A percentile compares a stretch with the other conserved stretches of the same genome.
Evolutionary conservation across 2,113 vertebrate species (phyloP).

Genomic region (Lichenostomus cassidix): DNA sequence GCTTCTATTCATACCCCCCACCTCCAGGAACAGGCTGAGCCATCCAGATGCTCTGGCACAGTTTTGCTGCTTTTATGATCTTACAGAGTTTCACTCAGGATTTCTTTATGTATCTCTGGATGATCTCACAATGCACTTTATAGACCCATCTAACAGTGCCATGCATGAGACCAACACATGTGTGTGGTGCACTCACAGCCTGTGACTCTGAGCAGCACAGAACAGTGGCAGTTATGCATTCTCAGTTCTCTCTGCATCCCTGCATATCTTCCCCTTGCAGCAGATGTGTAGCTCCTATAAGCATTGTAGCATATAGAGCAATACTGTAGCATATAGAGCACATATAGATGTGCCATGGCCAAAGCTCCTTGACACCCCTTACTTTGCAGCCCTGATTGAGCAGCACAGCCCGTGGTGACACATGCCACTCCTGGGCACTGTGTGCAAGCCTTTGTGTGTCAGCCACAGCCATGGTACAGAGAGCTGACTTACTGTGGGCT

Average conservation of each 20-base stretch:
- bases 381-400: not conserved
- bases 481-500: not conserved
- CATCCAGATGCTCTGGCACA: fast-evolving
- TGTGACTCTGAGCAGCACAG: fast-evolving
- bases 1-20: not conserved
- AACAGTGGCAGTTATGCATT: not conserved
- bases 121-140: not conserved
- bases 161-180: not conserved
- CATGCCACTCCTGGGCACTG: too few species aligned
- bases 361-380: not conserved
- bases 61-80: not conserved
- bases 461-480: not conserved
- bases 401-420: fast-evolving
- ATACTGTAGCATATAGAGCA: not conserved
- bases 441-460: not conserved
- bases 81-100: not conserved
- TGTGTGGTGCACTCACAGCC: not conserved
- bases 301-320: not conserved
- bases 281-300: not conserved
- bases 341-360: not conserved
- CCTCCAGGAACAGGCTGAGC: not conserved
- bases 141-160: not conserved
- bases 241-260: not conserved
- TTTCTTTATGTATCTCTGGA: not conserved
- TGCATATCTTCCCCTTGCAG: not conserved